These are phyloP conservation scores for Batillaria attramentaria DNA, from an alignment of 1,140 invertebrate genomes.

Conservation along the genomic window DNA sequence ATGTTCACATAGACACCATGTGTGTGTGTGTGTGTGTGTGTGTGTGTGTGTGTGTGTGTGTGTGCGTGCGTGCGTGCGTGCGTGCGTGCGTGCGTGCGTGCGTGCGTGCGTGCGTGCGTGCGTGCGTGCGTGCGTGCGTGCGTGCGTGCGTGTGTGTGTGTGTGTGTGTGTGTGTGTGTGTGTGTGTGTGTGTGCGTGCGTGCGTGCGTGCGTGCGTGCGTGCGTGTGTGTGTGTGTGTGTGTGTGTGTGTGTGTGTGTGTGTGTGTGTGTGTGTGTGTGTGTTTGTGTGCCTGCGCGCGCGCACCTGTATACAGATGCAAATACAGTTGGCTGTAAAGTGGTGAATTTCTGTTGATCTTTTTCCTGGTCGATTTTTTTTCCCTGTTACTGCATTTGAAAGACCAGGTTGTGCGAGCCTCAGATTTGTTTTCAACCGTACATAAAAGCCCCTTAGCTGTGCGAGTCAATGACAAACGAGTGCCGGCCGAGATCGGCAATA, in stretches of 20 bases:
- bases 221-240: not conserved
- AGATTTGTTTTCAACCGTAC: not conserved
- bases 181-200: not conserved
- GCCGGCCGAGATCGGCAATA: too few relatives aligned
- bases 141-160: not conserved
- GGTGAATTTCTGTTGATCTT: not conserved
- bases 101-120: not conserved
- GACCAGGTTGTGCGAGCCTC: not conserved
- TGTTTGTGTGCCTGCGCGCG: not conserved
- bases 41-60: conserved; percentile 1
- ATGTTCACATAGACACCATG: too few relatives aligned
- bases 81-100: not conserved
- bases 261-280: conserved; percentile 16
- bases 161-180: not conserved
- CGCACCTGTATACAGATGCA: not conserved
- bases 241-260: not conserved
- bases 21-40: conserved; percentile 22
- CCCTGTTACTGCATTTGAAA: not conserved
- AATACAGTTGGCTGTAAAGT: not conserved
- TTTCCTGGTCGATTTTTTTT: not conserved
- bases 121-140: not conserved
- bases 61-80: not conserved
- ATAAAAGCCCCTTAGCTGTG: not conserved
- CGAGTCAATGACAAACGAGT: too few relatives aligned
- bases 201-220: not conserved